Evolutionary conservation across 2,113 vertebrate genomes (phyloP).

Genomic region (human): GRCh38 chr3:63147001-63147500

Average conservation of each 20-base stretch:
- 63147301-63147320: not conserved
- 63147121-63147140: not conserved
- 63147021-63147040: not conserved
- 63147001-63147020: not conserved
- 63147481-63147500: constrained; percentile 32
- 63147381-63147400: not conserved
- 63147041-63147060: too few species aligned
- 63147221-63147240: not conserved
- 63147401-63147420: not conserved
- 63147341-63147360: not conserved
- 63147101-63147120: not conserved
- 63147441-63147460: not conserved
- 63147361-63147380: not conserved
- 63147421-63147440: not conserved
- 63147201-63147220: not conserved
- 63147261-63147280: not conserved
- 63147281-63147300: not conserved
- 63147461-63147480: constrained; percentile 3
- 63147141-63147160: not conserved
- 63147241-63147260: not conserved
- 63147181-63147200: not conserved
- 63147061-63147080: not conserved
- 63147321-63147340: not conserved
- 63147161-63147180: not conserved
- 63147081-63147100: not conserved